A percentile compares a stretch with the other conserved stretches of the same genome.
These are phyloP conservation scores for Tachysurus fulvidraco DNA, from an alignment of 2,113 vertebrate species.

Conservation along the genomic window DNA sequence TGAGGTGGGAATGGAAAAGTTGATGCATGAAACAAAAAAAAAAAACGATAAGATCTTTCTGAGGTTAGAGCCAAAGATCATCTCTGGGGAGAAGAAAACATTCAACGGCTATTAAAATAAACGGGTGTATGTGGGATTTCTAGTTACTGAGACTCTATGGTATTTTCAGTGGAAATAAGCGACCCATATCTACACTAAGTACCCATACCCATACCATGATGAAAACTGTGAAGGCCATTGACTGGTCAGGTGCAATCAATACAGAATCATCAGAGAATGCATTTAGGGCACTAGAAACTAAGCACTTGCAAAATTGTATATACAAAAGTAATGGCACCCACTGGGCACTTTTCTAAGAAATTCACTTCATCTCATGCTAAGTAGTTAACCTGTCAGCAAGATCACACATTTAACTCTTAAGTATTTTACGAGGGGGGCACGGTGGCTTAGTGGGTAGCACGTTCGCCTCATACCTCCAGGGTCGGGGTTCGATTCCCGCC, in stretches of 20 bases:
- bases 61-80: not conserved
- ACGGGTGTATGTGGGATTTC: not conserved
- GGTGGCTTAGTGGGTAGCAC: no score
- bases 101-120: not conserved
- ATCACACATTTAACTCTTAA: no score
- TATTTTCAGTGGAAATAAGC: not conserved
- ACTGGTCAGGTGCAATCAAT: not conserved
- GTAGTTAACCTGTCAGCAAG: not conserved
- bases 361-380: not conserved
- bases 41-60: not conserved
- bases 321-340: not conserved
- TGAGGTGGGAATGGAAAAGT: not conserved
- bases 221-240: not conserved
- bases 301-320: not conserved
- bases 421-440: no score
- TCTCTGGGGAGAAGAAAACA: constrained; percentile 20
- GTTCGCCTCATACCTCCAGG: no score
- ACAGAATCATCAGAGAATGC: not conserved
- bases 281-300: not conserved
- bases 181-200: not conserved
- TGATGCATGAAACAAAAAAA: not conserved
- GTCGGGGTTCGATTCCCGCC: no score
- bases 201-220: not conserved
- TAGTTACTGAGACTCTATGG: not conserved
- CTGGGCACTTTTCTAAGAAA: not conserved